phyloP scores from a whole-genome alignment of 2,113 vertebrate species.

The Neolamprologus hecqui region DNA sequence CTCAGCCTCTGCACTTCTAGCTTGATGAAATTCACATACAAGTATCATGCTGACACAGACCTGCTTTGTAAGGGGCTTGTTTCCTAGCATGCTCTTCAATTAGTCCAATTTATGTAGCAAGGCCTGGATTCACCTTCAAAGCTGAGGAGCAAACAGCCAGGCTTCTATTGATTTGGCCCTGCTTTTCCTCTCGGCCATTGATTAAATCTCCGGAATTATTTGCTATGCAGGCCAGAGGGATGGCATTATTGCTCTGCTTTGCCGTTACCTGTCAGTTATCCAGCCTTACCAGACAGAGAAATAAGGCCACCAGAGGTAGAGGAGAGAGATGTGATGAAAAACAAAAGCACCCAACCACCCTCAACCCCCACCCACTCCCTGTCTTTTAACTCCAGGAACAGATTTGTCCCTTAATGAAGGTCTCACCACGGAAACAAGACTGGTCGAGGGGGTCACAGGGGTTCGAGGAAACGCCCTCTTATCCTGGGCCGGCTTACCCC shows the following conservation, averaged over 20 bases:
- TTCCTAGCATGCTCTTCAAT: slow-evolving; percentile 62
- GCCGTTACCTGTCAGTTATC: slow-evolving; percentile 51
- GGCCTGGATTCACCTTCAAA: slow-evolving; percentile 62
- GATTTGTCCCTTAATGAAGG: slow-evolving; percentile 63
- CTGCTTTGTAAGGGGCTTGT: slow-evolving; percentile 51
- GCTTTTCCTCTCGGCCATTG: slow-evolving; percentile 62
- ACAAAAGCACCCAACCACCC: neutral
- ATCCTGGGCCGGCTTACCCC: slow-evolving; percentile 30
- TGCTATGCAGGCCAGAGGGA: slow-evolving; percentile 41
- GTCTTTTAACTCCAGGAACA: slow-evolving; percentile 8
- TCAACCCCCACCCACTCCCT: neutral
- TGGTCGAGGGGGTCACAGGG: slow-evolving; percentile 32
- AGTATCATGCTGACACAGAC: slow-evolving; percentile 51
- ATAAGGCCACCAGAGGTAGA: slow-evolving; percentile 43
- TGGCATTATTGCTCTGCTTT: slow-evolving; percentile 53
- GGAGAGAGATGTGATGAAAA: slow-evolving; percentile 45
- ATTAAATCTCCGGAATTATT: slow-evolving; percentile 70
- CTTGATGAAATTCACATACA: slow-evolving; percentile 46
- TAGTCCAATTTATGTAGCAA: slow-evolving; percentile 68
- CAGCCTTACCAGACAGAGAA: slow-evolving; percentile 10
- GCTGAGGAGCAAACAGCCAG: slow-evolving; percentile 51
- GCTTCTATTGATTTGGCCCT: slow-evolving; percentile 65
- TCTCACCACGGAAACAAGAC: slow-evolving; percentile 51
- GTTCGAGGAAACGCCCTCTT: slow-evolving; percentile 41
- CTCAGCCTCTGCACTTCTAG: slow-evolving; percentile 13